Conservation (phyloP, 2,888 invertebrate genomes). For the Epirrhoe tristata region DNA sequence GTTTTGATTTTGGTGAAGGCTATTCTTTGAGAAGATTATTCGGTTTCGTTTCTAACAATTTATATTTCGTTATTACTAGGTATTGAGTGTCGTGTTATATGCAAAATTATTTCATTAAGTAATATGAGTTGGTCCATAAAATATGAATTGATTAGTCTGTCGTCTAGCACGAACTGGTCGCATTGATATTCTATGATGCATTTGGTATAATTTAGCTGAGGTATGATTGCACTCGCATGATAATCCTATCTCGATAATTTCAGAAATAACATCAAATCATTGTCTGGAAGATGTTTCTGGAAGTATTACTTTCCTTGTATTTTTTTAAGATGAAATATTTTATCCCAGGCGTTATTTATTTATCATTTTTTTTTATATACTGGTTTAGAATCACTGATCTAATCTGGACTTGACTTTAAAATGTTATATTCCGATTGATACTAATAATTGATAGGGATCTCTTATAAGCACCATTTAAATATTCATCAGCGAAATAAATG, state of each 20-base stretch:
- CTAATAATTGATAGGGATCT: not conserved
- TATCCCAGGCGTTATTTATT: too few species aligned
- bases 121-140: not conserved
- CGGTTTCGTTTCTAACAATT: too few species aligned
- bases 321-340: too few species aligned
- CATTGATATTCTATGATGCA: not conserved
- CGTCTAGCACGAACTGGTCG: not conserved
- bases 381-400: not conserved
- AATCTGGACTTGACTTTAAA: not conserved
- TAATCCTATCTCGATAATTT: too few species aligned
- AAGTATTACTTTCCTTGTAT: too few species aligned
- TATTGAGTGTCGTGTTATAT: too few species aligned
- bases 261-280: too few species aligned
- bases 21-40: too few species aligned
- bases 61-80: too few species aligned
- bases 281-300: too few species aligned
- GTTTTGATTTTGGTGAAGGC: too few species aligned
- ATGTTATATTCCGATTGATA: not conserved
- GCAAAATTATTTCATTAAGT: not conserved
- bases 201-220: not conserved
- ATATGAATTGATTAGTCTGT: not conserved
- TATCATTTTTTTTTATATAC: not conserved
- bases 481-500: not conserved
- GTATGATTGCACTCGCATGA: not conserved
- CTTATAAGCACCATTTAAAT: not conserved